phyloP scores from a whole-genome alignment of 1,140 invertebrate genomes.

The Drosophila carrolli region DNA sequence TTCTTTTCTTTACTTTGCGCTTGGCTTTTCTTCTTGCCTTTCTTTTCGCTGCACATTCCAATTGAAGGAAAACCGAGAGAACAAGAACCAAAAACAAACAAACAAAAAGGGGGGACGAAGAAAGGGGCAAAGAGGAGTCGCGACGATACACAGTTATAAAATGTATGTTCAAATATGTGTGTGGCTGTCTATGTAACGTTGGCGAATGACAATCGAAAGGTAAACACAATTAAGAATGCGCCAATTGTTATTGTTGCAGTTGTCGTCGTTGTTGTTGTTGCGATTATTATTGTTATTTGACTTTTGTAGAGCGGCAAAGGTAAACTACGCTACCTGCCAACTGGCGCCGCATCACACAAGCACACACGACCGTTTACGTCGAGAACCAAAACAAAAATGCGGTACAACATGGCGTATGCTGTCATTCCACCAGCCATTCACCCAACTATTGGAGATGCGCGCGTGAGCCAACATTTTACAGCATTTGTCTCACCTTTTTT shows the following conservation, averaged over 20 bases:
- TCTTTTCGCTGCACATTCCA: constrained; percentile 40
- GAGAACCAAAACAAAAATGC: constrained; percentile 33
- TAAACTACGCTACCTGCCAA: constrained; percentile 27
- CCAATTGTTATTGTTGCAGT: constrained; percentile 33
- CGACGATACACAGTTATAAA: constrained; percentile 24
- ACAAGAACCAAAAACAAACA: constrained; percentile 41
- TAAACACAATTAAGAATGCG: constrained; percentile 39
- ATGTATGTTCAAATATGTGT: constrained; percentile 7
- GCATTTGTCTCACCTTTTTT: too few species aligned
- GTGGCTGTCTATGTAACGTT: not conserved
- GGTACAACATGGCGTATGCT: constrained; percentile 7
- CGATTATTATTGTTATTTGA: constrained; percentile 15
- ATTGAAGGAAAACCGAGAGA: constrained; percentile 41
- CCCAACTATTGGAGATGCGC: not conserved
- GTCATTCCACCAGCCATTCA: constrained; percentile 4
- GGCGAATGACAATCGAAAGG: constrained; percentile 19
- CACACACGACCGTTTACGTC: constrained; percentile 23
- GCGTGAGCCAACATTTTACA: not conserved
- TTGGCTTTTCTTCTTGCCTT: constrained; percentile 15
- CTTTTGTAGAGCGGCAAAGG: constrained; percentile 29
- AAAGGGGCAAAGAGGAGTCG: not conserved
- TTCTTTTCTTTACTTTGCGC: constrained; percentile 24
- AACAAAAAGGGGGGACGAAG: constrained; percentile 20
- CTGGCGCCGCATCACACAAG: constrained; percentile 30
- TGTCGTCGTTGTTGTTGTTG: constrained; percentile 15